A percentile compares a stretch with the other conserved stretches of the same genome.
These are phyloP conservation scores for Drosophila serrata DNA, from an alignment of 1,140 invertebrate genomes.

Conservation along the genomic window DNA sequence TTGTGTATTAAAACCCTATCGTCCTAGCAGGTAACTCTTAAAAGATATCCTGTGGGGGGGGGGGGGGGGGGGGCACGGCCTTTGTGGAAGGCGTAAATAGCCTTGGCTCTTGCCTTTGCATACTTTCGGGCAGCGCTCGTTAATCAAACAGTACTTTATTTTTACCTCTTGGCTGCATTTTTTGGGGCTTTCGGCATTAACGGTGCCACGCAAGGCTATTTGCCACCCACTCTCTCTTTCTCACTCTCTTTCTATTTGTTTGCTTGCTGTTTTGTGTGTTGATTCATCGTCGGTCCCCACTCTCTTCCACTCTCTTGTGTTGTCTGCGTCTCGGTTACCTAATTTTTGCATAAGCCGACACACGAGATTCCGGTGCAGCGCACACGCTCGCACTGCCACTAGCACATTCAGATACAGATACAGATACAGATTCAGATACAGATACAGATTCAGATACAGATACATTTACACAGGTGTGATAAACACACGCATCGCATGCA, in stretches of 20 bases:
- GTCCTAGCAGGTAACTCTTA: not conserved
- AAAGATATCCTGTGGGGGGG: not conserved
- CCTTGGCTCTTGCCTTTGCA: constrained; percentile 38
- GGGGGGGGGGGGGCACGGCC: too few species aligned
- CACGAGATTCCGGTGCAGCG: constrained; percentile 41
- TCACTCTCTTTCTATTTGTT: not conserved
- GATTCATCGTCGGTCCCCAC: constrained; percentile 25
- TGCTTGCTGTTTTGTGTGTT: constrained; percentile 20
- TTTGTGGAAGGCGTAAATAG: not conserved
- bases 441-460: too few species aligned
- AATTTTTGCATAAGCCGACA: constrained; percentile 51
- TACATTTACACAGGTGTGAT: constrained; percentile 1
- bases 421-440: not conserved
- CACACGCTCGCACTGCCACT: not conserved
- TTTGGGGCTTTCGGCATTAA: constrained; percentile 1
- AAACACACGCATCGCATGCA: constrained; percentile 21
- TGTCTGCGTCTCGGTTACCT: constrained; percentile 42
- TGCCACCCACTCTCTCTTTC: constrained; percentile 11
- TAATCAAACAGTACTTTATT: constrained; percentile 16
- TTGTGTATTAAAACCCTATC: not conserved
- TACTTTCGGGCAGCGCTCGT: constrained; percentile 64
- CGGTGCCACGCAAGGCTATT: constrained; percentile 16
- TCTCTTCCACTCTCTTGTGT: constrained; percentile 8
- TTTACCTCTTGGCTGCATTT: constrained; percentile 19
- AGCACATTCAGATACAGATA: not conserved